These are phyloP conservation scores for Coendou prehensilis DNA, from an alignment of 2,797 vertebrate genomes.

Conservation along the genomic window DNA sequence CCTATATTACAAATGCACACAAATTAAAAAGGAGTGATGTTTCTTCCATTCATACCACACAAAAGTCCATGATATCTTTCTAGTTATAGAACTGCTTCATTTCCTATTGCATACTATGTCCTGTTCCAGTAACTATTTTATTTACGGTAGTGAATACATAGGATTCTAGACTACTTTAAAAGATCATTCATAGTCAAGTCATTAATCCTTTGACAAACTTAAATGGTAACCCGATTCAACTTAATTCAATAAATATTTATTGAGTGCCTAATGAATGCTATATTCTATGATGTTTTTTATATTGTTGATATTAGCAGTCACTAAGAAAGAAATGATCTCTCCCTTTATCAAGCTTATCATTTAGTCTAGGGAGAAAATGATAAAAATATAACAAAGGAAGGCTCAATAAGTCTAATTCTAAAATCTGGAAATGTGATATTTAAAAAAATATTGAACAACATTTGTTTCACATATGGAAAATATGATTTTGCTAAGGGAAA, in stretches of 20 bases:
- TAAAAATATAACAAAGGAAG: constrained; percentile 52
- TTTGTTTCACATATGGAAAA: constrained; percentile 61
- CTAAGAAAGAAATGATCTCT: constrained; percentile 29
- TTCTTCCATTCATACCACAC: background rate
- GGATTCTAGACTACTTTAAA: background rate
- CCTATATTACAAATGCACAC: background rate
- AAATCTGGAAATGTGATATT: constrained; percentile 55
- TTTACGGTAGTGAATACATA: background rate
- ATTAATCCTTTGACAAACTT: constrained; percentile 50
- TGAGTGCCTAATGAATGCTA: constrained; percentile 42
- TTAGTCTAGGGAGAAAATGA: background rate
- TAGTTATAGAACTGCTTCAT: background rate
- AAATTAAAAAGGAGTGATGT: constrained; percentile 13
- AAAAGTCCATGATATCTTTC: background rate
- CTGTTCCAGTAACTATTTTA: constrained; percentile 15
- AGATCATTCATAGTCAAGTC: constrained; percentile 54
- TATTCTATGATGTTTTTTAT: background rate
- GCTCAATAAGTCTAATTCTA: constrained; percentile 9
- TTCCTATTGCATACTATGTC: background rate
- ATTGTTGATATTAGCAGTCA: constrained; percentile 25
- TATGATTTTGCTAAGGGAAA: constrained; percentile 11
- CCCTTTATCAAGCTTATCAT: constrained; percentile 12
- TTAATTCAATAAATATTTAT: constrained; percentile 68
- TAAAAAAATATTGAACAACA: constrained; percentile 31
- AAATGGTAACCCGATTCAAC: constrained; percentile 57